These are phyloP conservation scores for Aphelenchoides fujianensis DNA, from an alignment of 1,140 invertebrate species.

Conservation along the genomic window DNA sequence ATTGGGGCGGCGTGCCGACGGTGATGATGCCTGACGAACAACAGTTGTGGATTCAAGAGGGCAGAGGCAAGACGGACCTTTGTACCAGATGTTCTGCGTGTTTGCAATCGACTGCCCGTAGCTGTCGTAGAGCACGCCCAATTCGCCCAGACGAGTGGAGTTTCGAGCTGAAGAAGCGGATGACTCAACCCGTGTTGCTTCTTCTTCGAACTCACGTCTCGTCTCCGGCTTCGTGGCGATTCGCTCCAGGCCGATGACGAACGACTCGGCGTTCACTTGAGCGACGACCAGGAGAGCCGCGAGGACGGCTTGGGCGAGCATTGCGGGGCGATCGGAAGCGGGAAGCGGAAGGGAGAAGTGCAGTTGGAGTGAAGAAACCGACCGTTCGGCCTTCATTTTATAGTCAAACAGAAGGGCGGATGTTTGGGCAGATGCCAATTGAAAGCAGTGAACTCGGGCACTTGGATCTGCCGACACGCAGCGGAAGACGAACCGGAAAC, in stretches of 20 bases:
- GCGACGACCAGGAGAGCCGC: too few relatives aligned
- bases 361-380: too few relatives aligned
- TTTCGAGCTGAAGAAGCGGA: not conserved
- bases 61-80: not conserved
- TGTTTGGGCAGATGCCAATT: too few relatives aligned
- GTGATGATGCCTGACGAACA: constrained; percentile 13
- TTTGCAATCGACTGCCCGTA: not conserved
- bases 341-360: too few relatives aligned
- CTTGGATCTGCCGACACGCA: too few relatives aligned
- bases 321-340: too few relatives aligned
- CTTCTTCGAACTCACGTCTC: not conserved
- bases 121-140: not conserved
- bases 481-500: too few relatives aligned
- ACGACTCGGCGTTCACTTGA: not conserved
- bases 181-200: not conserved
- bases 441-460: too few relatives aligned
- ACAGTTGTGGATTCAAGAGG: not conserved
- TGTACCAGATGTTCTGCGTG: constrained; percentile 10
- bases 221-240: not conserved
- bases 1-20: constrained; percentile 2
- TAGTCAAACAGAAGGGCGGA: too few relatives aligned
- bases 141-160: not conserved
- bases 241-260: not conserved
- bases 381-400: too few relatives aligned
- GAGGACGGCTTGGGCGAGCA: too few relatives aligned